Evolutionary conservation across 2,113 vertebrate species (phyloP).

Genomic region (Odocoileus virginianus): DNA sequence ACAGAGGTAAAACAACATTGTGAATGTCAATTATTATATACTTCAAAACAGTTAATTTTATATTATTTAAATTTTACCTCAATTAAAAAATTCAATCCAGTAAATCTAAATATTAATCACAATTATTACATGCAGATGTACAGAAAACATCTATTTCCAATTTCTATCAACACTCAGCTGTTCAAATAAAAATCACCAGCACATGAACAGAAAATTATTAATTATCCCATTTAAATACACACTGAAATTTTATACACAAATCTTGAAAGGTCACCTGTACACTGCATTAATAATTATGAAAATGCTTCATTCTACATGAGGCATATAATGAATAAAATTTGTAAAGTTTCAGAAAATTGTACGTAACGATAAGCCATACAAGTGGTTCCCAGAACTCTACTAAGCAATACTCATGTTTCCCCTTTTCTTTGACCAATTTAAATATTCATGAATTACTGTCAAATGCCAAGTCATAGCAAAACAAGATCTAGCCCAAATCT

Average conservation of each 20-base stretch:
- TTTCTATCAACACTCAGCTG: conserved; percentile 84
- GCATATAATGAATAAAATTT: conserved; percentile 44
- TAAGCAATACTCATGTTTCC: not conserved
- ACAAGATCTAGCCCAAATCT: not conserved
- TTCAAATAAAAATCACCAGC: conserved; percentile 86
- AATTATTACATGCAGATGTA: conserved; percentile 66
- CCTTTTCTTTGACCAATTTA: not conserved
- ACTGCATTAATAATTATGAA: conserved; percentile 66
- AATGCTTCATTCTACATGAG: conserved; percentile 31
- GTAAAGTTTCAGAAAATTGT: not conserved
- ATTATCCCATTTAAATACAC: conserved; percentile 78
- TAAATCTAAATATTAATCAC: not conserved
- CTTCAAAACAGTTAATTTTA: not conserved
- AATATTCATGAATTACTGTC: not conserved
- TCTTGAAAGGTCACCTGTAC: conserved; percentile 65
- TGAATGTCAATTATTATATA: not conserved
- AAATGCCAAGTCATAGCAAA: not conserved
- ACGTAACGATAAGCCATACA: not conserved
- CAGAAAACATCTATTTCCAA: conserved; percentile 69
- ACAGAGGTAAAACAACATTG: not conserved
- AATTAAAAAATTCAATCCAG: not conserved
- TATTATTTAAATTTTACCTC: not conserved
- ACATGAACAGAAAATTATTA: conserved; percentile 82
- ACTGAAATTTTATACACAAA: conserved; percentile 56
- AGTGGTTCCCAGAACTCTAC: not conserved